Conservation (phyloP, 2,113 vertebrate species). For the Gnathonemus longibarbis region DNA sequence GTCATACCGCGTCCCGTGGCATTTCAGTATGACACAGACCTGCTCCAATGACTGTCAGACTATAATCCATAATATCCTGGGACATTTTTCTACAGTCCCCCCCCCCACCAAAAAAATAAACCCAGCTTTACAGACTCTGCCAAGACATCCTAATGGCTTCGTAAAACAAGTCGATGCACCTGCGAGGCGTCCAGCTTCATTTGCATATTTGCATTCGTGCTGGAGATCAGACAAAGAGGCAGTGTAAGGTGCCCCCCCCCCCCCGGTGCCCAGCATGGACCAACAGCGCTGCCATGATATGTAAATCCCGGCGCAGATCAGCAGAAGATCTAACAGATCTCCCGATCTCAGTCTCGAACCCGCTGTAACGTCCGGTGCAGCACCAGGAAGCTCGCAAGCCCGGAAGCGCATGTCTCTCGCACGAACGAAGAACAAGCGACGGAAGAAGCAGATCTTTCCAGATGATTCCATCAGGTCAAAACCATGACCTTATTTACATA, state of each 20-base stretch:
- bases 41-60: background rate
- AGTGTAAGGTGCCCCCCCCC: background rate
- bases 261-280: background rate
- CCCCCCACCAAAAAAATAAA: background rate
- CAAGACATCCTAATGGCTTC: background rate
- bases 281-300: background rate
- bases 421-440: background rate
- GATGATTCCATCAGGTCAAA: background rate
- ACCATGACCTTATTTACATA: background rate
- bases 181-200: background rate
- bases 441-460: background rate
- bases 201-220: background rate
- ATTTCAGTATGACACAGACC: background rate
- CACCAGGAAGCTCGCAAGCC: background rate
- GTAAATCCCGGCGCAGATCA: background rate
- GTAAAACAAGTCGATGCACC: background rate
- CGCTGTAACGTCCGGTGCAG: background rate
- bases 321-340: background rate
- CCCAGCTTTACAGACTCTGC: background rate
- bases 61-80: background rate
- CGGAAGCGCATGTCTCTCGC: background rate
- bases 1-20: background rate
- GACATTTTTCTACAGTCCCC: background rate
- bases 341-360: background rate
- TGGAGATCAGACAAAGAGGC: background rate